phyloP scores from a whole-genome alignment of 2,797 vertebrate species.

The Pagetopsis macropterus region DNA sequence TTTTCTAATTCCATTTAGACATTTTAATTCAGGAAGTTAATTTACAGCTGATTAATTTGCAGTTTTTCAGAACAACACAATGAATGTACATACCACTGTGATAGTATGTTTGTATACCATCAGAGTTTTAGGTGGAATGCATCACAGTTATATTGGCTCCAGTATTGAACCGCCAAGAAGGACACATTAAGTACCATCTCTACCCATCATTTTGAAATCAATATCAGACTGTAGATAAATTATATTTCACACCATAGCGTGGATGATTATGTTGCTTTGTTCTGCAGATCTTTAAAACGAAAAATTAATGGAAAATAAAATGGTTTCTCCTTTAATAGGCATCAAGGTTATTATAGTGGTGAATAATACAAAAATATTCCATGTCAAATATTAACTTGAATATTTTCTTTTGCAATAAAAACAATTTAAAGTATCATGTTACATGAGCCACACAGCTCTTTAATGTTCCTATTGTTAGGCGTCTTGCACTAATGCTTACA shows the following conservation, averaged over 20 bases:
- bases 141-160: not conserved
- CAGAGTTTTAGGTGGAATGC: not conserved
- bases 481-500: constrained; percentile 34
- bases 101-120: not conserved
- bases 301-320: constrained; percentile 8
- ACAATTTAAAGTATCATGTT: not conserved
- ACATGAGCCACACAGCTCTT: not conserved
- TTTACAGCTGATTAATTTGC: not conserved
- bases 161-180: not conserved
- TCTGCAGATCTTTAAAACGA: not conserved
- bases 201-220: constrained; percentile 15
- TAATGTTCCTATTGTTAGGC: constrained; percentile 34
- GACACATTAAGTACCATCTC: not conserved
- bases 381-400: not conserved
- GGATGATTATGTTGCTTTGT: constrained; percentile 10
- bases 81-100: not conserved
- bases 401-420: not conserved
- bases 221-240: constrained; percentile 12
- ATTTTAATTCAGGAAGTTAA: not conserved
- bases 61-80: not conserved
- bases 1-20: not conserved
- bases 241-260: constrained; percentile 13
- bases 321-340: not conserved
- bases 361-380: not conserved
- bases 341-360: constrained; percentile 2